Percentiles rank a stretch among this genome's conserved stretches.
Conservation (phyloP, 2,797 vertebrate species). For the Rhabdomys pumilio region DNA sequence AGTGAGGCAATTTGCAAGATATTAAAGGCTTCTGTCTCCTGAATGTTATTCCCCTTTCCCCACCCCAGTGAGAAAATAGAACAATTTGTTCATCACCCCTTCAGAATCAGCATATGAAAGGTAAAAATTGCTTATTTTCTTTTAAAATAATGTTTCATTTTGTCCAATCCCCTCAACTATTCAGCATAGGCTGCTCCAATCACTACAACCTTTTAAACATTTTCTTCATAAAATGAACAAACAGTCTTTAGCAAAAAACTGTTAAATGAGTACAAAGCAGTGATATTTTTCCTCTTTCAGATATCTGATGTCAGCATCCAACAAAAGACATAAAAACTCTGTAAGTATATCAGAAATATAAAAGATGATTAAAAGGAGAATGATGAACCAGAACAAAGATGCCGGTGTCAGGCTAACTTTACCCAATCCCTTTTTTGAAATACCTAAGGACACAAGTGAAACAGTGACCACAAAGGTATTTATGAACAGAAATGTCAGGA, state of each 20-base stretch:
- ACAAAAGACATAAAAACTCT: conserved; percentile 16
- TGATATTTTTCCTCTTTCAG: conserved; percentile 25
- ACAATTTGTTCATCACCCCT: conserved; percentile 4
- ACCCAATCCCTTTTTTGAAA: neutral
- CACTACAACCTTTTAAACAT: conserved; percentile 44
- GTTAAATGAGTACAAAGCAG: conserved; percentile 55
- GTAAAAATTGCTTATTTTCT: conserved; percentile 59
- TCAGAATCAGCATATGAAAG: conserved; percentile 58
- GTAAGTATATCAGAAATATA: conserved; percentile 31
- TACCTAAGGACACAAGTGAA: neutral
- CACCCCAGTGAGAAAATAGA: conserved; percentile 48
- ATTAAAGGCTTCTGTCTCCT: conserved; percentile 59
- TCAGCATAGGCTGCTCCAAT: neutral
- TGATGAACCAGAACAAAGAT: neutral
- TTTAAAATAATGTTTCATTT: conserved; percentile 56
- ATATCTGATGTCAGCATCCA: neutral
- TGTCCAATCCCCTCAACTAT: conserved; percentile 63
- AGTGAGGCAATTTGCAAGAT: conserved; percentile 28
- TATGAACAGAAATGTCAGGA: conserved; percentile 46
- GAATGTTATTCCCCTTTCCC: neutral
- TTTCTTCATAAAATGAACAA: conserved; percentile 52
- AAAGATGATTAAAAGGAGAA: conserved; percentile 53
- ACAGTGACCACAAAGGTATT: neutral
- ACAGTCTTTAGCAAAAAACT: conserved; percentile 60
- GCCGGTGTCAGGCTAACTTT: neutral